These are phyloP conservation scores for Lypha dubia DNA, from an alignment of 2,888 invertebrate genomes.

Conservation along the genomic window DNA sequence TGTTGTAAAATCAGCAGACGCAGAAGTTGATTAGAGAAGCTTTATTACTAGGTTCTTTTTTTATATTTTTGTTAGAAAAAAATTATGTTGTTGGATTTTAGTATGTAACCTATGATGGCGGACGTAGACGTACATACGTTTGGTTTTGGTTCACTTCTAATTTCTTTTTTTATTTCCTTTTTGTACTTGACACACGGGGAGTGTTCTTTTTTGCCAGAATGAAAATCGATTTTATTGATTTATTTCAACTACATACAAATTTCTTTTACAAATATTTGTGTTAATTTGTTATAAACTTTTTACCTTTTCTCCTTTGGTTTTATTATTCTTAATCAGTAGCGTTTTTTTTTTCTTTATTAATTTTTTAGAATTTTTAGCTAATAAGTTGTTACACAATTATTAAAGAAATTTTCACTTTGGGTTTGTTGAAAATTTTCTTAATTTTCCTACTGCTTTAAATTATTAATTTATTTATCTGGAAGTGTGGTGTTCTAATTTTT, in stretches of 20 bases:
- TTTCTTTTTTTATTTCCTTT: slow-evolving; percentile 44
- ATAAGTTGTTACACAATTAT: slow-evolving; percentile 68
- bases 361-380: slow-evolving; percentile 38
- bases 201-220: slow-evolving; percentile 62
- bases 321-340: slow-evolving; percentile 50
- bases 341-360: slow-evolving; percentile 36
- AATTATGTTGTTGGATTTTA: slow-evolving; percentile 44
- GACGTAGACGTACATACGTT: slow-evolving; percentile 58
- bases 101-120: slow-evolving; percentile 70
- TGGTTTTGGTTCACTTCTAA: slow-evolving; percentile 62
- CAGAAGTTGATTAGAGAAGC: slow-evolving; percentile 63
- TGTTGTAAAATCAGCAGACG: slow-evolving; percentile 65
- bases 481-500: slow-evolving; percentile 49
- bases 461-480: slow-evolving; percentile 25
- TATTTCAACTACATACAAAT: slow-evolving; percentile 26
- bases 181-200: slow-evolving; percentile 62
- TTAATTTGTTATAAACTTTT: slow-evolving; percentile 25
- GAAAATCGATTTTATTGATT: slow-evolving; percentile 70
- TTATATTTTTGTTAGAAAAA: slow-evolving; percentile 61
- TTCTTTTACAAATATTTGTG: slow-evolving; percentile 30
- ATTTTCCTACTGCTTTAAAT: slow-evolving; percentile 30
- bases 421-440: not conserved
- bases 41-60: slow-evolving; percentile 50
- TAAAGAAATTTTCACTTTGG: not conserved
- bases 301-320: slow-evolving; percentile 43